A percentile compares a stretch with the other conserved stretches of the same genome.
Conservation (phyloP, 2,888 invertebrate genomes). For the Agrilus mali region DNA sequence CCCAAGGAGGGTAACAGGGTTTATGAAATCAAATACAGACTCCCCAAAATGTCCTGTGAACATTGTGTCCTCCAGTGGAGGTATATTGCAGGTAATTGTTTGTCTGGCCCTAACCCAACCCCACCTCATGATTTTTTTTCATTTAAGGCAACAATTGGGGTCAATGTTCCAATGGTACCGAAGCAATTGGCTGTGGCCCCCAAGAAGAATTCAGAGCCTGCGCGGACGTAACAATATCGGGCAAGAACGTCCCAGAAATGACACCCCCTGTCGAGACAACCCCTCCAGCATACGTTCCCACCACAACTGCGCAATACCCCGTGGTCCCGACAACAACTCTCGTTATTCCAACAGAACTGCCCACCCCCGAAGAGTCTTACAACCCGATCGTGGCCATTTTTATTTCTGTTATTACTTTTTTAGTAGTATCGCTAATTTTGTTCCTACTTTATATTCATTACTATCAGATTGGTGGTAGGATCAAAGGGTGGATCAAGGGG, state of each 20-base stretch:
- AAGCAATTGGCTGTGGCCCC: constrained; percentile 75
- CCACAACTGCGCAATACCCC: constrained; percentile 29
- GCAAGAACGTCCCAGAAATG: constrained; percentile 34
- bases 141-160: constrained; percentile 62
- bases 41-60: constrained; percentile 53
- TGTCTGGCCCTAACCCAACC: neutral
- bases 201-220: constrained; percentile 83
- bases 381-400: constrained; percentile 42
- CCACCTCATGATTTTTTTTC: constrained; percentile 1
- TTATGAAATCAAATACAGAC: constrained; percentile 50
- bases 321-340: constrained; percentile 8
- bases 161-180: constrained; percentile 55
- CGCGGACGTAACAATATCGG: constrained; percentile 64
- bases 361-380: constrained; percentile 27
- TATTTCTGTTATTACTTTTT: constrained; percentile 51
- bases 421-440: constrained; percentile 51
- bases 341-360: constrained; percentile 6
- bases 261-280: constrained; percentile 35
- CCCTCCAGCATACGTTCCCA: constrained; percentile 18
- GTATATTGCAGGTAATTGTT: constrained; percentile 56
- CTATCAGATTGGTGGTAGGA: constrained; percentile 56
- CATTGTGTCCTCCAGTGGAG: constrained; percentile 85
- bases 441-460: constrained; percentile 62
- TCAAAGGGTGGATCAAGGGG: constrained; percentile 49
- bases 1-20: constrained; percentile 67